These are phyloP conservation scores for Maniola hyperantus DNA, from an alignment of 2,888 invertebrate genomes.

Conservation along the genomic window DNA sequence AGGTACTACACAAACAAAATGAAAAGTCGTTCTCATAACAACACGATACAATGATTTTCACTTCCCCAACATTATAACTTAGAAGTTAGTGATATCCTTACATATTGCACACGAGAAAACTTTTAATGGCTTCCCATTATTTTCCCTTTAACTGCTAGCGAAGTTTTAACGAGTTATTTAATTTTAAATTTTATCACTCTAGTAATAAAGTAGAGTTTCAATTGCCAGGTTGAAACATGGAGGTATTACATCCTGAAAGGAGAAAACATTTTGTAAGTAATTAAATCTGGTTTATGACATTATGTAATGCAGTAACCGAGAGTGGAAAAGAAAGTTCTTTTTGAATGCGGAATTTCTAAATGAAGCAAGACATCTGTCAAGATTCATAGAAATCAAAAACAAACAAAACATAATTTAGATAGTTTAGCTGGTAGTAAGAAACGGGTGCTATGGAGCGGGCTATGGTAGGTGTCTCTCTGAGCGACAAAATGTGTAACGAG, in stretches of 20 bases:
- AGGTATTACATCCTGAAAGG: slow-evolving; percentile 9
- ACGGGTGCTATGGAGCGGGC: too few relatives aligned
- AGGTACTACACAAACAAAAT: background rate
- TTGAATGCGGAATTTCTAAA: background rate
- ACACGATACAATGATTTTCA: slow-evolving; percentile 9
- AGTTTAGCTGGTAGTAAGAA: too few relatives aligned
- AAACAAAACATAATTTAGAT: background rate
- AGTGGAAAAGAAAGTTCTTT: background rate
- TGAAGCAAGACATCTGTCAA: background rate
- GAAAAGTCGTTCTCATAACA: background rate
- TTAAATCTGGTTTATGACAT: slow-evolving; percentile 16
- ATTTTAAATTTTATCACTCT: slow-evolving; percentile 13
- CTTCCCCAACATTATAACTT: slow-evolving; percentile 9
- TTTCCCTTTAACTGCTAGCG: slow-evolving; percentile 13
- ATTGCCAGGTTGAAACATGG: slow-evolving; percentile 1
- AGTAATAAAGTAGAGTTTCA: background rate
- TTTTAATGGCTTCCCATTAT: slow-evolving; percentile 29
- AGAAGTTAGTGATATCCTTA: slow-evolving; percentile 16
- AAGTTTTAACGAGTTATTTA: slow-evolving; percentile 8
- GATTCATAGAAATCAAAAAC: background rate
- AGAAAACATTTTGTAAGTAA: slow-evolving; percentile 17
- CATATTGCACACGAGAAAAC: slow-evolving; percentile 19
- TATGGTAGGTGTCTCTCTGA: too few relatives aligned
- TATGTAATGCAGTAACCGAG: background rate
- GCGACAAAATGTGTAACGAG: too few relatives aligned